Evolutionary conservation across 2,888 invertebrate species (phyloP), one percentile per base, ranked within the genome.

Genomic region (Arrhopalites spinosus): DNA sequence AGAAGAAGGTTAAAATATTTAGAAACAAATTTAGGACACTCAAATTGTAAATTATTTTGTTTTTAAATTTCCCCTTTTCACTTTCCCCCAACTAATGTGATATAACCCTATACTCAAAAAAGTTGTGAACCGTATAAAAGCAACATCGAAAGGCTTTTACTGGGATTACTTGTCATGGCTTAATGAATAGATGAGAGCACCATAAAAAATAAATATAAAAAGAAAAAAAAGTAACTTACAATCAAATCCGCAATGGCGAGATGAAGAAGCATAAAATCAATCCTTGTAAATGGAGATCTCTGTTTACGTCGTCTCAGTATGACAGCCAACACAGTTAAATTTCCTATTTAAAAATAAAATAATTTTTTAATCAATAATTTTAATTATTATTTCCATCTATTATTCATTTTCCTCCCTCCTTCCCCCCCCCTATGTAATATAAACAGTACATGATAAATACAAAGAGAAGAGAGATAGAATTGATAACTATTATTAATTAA

Each of bases 311-410:
- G 85, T 82, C 90, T 78, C 45, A 86, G 83, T 53, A 87, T 81
- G 0, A 85, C 85, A 17, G 85, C 84, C 68, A 87, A 83, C 0
- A 87, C 86, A 0, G 86, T 86, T 17, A 87, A 79, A 78, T 87
- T 87, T 1, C 87, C 87, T 81, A 79, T 25, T 75, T 77, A 73
- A 53, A n/a, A n/a, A n/a, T n/a, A 8, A 67, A 56, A 56, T 56
- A 15, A 47, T 15, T 47, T 47, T 47, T 61, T 25, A 15, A 8
- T 17, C 15, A 30, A 15, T 61, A 64, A 64, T 27, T 64, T 29
- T 27, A 27, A 25, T 13, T 25, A 25, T 64, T 25, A 25, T 29
- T 11, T 20, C 23, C 15, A 15, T 47, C 47, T n/a, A n/a, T 56
- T 2, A n/a, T 15, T 23, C 23, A 56, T 8, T 56, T 5, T 5